Base-by-base conservation (phyloP, 2,888 invertebrate species). In the Leucophora obtusa region DNA sequence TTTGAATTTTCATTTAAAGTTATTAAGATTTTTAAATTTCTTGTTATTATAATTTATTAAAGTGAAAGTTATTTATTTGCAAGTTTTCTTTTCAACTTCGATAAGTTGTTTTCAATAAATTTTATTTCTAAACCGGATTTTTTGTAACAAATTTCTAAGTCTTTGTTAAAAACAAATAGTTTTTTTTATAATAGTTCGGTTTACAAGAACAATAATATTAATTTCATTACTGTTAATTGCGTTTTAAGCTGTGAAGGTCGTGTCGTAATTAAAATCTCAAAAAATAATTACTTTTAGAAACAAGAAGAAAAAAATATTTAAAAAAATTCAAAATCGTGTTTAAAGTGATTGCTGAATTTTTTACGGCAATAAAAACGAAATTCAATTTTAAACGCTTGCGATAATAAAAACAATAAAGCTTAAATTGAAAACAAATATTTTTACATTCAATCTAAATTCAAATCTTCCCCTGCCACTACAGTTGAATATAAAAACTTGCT, bases 81-180 rank as follows among this genome's bases (percentile, higher is more conserved):
- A 11, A 33, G 2, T 38, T 15, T 53, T 63, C 53, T 15, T 59
- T 4, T 14, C 15, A 65, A 53, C 1, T 24, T 24, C 24, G 14
- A 17, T 21, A 14, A 54, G 2, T 6, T 11, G 6, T 50, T 28
- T 38, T 35, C n/a, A 24, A 24, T 24, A 24, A 24, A 3, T 11
- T 35, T 38, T 70, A 11, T 53, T 60, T 59, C 14, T 50, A 76
- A 77, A 71, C 59, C 17, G n/a, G 68, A 73, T 73, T 77, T 51
- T 68, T 54, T 24, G 14, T 56, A 8, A 18, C 38, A 24, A 54
- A n/a, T 38, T 28, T 54, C 1, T n/a, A 21, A 47, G 14, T 60
- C 4, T 60, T 60, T 24, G 1, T 8, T 47, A 24, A 21, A 47
- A 47, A 58, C 15, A 28, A 28, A 28, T n/a, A 7, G 28, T 28